Base-by-base conservation (phyloP, 2,113 vertebrate species). In the Pseudopipra pipra region DNA sequence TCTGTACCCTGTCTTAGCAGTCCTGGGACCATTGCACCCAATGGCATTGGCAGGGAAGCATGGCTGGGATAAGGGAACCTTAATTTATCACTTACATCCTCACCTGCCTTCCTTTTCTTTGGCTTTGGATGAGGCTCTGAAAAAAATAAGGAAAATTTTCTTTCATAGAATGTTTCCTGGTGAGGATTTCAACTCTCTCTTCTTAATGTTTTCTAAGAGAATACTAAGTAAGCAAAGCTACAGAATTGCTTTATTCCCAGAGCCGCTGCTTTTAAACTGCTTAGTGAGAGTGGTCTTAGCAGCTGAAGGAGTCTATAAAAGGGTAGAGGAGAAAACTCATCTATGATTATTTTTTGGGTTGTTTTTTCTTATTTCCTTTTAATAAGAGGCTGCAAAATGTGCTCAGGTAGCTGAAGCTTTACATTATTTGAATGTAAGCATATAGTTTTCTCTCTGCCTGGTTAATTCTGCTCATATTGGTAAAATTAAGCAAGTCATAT, bases 281-380 rank as follows among this genome's bases (percentile, higher is more conserved):
- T 79, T 33, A 31, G 17, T 54, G 43, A 68, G 33, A 74, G 67
- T 43, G 31, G 16, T 73, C 33, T 54, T 74, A 58, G 51, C 28
- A 28, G 18, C 23, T 86, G 59, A 51, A 71, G 74, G 28, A 25
- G 8, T 39, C 39, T 75, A 14, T 44, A 81, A 83, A 67, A 12
- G 13, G 6, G 5, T 35, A 20, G 71, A 62, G 59, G 43, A 27
- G 51, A 58, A 87, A 70, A 47, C 1, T 33, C 2, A 47, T 31
- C 16, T 37, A 10, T 1, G 7, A 2, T 5, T 28, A 33, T 31
- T 71, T 22, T 39, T 14, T 1, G 0, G 4, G 14, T 85, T 46
- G 6, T 0, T 20, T 58, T 79, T 75, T 87, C 27, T 37, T 37
- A 37, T 56, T 80, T 74, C 15, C 9, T 71, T 72, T 87, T 11